Evolutionary conservation across 2,797 vertebrate genomes (phyloP), one percentile per base, ranked within the genome.

Genomic region (Loriculus beryllinus): DNA sequence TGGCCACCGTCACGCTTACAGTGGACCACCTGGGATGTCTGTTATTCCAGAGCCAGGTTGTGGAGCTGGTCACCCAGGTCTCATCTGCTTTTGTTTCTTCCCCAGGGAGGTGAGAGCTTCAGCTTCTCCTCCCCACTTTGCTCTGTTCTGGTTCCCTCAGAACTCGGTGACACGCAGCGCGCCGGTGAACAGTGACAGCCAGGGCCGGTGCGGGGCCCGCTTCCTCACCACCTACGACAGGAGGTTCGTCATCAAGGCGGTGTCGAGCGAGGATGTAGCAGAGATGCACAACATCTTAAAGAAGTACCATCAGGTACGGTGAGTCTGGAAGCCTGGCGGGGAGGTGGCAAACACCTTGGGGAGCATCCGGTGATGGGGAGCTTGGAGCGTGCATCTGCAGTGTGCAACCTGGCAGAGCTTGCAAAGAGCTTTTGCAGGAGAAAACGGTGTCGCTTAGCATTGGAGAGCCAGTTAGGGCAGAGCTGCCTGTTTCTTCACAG

Each of bases 241-340:
- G 94, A 98, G 98, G 82, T 99, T 99, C 39, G 98, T 99, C 93
- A 99, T 99, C 96, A 99, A 99, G 97, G 99, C 99, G 0, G 98
- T 99, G 93, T 99, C 99, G 9, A 98, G 99, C 6, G 99, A 99
- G 97, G 99, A 99, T 49, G 99, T 99, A 23, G 99, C 99, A 0
- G 99, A 99, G 98, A 99, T 99, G 98, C 99, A 99, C 98, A 99
- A 99, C 98, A 99, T 99, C 96, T 93, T 99, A 75, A 99, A 99
- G 97, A 99, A 99, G 90, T 99, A 99, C 97, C 99, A 99, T 95
- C 99, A 99, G 98, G 99, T 99, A 98, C 3, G 96, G 97, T 93
- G 93, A 97, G 96, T 95, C 86, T 87, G 71, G 33, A 84, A 77
- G 79, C 47, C 45, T 12, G 56, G 47, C 45, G 22, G 75, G 31